Conservation (phyloP, 2,113 vertebrate species). For the pig (Sus scrofa) region DNA sequence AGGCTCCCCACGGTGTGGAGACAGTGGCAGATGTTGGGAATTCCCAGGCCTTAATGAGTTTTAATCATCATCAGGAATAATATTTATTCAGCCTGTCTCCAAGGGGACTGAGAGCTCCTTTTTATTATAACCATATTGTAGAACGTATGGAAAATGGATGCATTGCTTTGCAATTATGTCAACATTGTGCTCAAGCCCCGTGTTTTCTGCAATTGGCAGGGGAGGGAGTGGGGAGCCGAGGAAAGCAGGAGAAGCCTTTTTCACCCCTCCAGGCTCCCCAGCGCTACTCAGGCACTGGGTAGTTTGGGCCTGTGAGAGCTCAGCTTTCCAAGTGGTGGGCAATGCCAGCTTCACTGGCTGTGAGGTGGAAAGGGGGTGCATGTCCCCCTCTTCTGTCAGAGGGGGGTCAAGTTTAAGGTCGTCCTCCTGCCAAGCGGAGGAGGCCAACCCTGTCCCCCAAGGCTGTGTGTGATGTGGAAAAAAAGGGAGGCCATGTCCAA, state of each 20-base stretch:
- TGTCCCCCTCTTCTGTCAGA: not conserved
- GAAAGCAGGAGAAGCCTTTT: not conserved
- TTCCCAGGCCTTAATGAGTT: conserved; percentile 77
- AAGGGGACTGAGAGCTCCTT: conserved; percentile 51
- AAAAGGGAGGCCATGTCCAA: not conserved
- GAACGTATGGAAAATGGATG: conserved; percentile 74
- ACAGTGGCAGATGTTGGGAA: conserved; percentile 64
- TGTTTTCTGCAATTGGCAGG: conserved; percentile 55
- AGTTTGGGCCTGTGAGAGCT: not conserved
- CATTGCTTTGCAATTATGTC: conserved; percentile 77
- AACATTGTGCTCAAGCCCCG: not conserved
- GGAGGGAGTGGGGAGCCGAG: not conserved
- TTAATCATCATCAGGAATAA: conserved; percentile 83
- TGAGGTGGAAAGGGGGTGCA: not conserved
- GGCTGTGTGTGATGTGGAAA: not conserved
- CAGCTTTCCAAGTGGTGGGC: not conserved
- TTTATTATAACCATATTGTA: conserved; percentile 80
- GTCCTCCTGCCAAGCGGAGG: not conserved
- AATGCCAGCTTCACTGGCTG: not conserved
- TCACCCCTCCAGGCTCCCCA: not conserved
- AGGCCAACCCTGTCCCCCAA: not conserved
- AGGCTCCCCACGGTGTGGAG: not conserved
- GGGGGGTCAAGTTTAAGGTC: not conserved
- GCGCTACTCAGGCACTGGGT: not conserved
- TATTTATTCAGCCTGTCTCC: conserved; percentile 81